These are phyloP conservation scores for Papilio gigon DNA, from an alignment of 2,888 invertebrate genomes.

Conservation along the genomic window DNA sequence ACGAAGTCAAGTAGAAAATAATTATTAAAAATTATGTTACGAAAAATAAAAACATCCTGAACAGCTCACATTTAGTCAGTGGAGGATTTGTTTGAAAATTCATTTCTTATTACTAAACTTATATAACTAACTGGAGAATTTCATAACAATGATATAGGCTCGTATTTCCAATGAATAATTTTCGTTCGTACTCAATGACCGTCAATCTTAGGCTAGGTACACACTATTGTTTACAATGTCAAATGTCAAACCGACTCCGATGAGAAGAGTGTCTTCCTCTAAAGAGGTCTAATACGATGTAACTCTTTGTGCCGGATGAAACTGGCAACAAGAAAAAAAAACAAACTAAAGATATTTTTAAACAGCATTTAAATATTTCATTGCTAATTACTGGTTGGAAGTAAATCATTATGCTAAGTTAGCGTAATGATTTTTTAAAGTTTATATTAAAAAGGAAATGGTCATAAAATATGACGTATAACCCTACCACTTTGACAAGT, in stretches of 20 bases:
- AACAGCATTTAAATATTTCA: no score
- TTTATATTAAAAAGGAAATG: no score
- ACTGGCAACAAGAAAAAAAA: no score
- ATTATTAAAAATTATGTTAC: not conserved
- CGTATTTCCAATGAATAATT: conserved; percentile 14
- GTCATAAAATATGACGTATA: no score
- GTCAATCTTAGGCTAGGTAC: conserved; percentile 11
- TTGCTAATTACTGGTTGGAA: no score
- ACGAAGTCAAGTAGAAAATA: not conserved
- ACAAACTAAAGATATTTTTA: no score
- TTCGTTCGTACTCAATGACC: conserved; percentile 30
- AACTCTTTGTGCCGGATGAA: no score
- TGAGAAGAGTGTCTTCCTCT: no score
- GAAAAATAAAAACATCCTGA: not conserved
- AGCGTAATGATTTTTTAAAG: no score
- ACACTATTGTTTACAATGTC: conserved; percentile 4
- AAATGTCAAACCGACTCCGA: not conserved
- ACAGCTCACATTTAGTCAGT: not conserved
- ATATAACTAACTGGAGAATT: not conserved
- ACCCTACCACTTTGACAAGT: no score
- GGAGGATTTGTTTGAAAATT: not conserved
- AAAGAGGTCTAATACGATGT: no score
- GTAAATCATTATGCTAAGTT: no score
- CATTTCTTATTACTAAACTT: not conserved
- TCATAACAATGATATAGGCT: conserved; percentile 15